Evolutionary conservation across 2,888 invertebrate species (phyloP).

Genomic region (Lochmaea capreae): DNA sequence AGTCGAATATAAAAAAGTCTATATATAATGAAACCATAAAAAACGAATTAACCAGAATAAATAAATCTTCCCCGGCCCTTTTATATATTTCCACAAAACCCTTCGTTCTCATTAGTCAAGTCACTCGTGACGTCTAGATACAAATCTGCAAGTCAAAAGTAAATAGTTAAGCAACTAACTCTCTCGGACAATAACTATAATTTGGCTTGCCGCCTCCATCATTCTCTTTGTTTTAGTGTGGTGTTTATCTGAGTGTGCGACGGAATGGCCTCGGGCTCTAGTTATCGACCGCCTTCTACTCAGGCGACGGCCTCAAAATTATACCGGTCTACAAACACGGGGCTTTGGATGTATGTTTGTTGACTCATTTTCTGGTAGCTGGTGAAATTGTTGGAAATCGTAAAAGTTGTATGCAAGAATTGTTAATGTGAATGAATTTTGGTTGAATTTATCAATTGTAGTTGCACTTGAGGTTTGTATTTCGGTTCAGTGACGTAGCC

Average conservation of each 20-base stretch:
- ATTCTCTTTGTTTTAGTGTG: slow-evolving; percentile 38
- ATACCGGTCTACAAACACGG: slow-evolving; percentile 18
- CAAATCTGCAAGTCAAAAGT: slow-evolving; percentile 32
- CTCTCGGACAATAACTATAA: slow-evolving; percentile 41
- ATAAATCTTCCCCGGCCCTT: slow-evolving; percentile 15
- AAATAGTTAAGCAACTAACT: slow-evolving; percentile 33
- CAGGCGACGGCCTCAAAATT: slow-evolving; percentile 2
- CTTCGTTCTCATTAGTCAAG: slow-evolving; percentile 29
- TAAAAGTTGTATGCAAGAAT: background rate
- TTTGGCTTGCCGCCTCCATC: slow-evolving; percentile 37
- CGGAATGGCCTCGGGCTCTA: slow-evolving; percentile 17
- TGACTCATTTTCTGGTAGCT: slow-evolving; percentile 14
- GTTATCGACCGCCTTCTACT: slow-evolving; percentile 18
- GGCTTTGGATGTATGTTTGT: slow-evolving; percentile 9
- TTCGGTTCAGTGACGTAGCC: too few relatives aligned
- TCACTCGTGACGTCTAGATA: slow-evolving; percentile 34
- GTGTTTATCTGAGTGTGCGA: slow-evolving; percentile 24
- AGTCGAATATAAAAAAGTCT: background rate
- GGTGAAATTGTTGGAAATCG: background rate
- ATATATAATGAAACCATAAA: background rate
- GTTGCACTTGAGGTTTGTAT: too few relatives aligned
- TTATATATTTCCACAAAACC: slow-evolving; percentile 14
- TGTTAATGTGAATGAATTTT: too few relatives aligned
- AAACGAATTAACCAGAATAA: slow-evolving; percentile 11
- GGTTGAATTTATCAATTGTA: too few relatives aligned